Evolutionary conservation across 2,113 vertebrate genomes (phyloP).

Genomic region (Haemorhous mexicanus): DNA sequence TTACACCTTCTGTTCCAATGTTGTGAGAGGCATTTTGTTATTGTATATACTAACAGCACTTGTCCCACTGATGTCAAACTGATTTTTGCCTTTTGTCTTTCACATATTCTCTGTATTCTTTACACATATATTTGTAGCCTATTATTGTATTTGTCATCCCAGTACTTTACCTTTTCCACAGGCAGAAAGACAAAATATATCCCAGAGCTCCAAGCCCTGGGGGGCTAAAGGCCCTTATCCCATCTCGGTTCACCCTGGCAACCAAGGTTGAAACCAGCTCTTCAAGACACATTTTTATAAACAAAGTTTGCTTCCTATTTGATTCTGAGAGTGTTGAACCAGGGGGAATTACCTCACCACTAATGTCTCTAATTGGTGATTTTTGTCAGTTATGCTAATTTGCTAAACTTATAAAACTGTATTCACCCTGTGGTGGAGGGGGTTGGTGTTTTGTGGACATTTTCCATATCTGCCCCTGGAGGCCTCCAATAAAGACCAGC

Average conservation of each 20-base stretch:
- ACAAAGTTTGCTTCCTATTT: neutral
- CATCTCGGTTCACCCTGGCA: neutral
- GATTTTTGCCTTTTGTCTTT: neutral
- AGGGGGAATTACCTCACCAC: neutral
- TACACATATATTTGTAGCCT: neutral
- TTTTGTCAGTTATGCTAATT: neutral
- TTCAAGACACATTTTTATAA: neutral
- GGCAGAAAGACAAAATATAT: neutral
- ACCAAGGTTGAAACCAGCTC: neutral
- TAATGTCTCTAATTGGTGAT: neutral
- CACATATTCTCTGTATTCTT: neutral
- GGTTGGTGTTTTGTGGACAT: neutral
- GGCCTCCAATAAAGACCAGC: neutral
- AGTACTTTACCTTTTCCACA: neutral
- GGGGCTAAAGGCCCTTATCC: neutral
- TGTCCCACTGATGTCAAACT: neutral
- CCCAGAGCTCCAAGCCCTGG: neutral
- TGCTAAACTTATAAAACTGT: neutral
- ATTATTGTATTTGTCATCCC: neutral
- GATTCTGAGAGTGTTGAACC: neutral
- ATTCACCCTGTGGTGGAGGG: neutral
- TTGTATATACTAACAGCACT: neutral
- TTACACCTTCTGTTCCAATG: neutral
- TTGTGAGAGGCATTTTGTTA: neutral
- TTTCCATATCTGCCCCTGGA: neutral